Evolutionary conservation across 1,140 invertebrate species (phyloP), one percentile per base, ranked within the genome.

Genomic region (Sipha flava): DNA sequence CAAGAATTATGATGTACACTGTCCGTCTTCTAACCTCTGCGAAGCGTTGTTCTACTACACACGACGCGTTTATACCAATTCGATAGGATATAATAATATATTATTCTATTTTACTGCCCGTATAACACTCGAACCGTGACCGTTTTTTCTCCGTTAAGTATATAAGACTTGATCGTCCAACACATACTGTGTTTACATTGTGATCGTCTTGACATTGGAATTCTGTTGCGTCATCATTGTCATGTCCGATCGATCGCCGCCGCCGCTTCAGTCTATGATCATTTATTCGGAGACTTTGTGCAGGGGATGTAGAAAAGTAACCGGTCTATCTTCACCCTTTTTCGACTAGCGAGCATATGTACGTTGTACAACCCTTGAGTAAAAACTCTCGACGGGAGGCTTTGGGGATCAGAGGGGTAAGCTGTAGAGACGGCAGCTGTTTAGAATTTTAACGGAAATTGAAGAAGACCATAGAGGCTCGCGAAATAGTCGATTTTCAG

Each of bases 161-260:
- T 54, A 34, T 16, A 77, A 26, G 34, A 37, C 49, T 18, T n/a
- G 73, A 57, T 57, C 34, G 21, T 57, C 21, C 49, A 66, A 54
- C 72, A 77, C 49, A n/a, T n/a, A 43, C 52, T 7, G 73, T 77
- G 73, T 77, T 77, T 77, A 77, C 73, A 77, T 77, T 77, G 73
- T 77, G 73, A 77, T 77, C 73, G 49, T 77, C 73, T 77, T 57
- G 73, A 77, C 73, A 77, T 77, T 77, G 73, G 73, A 77, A 77
- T 77, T 77, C 52, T 40, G 73, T 59, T 77, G 52, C 73, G 73
- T 77, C 73, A 77, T 77, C 73, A 40, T 40, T 47, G 52, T 29
- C 47, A 54, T 43, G 52, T 77, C 73, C 73, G 73, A 77, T 57
- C 73, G 49, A 77, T 77, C n/a, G 68, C 45, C 70, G 47, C n/a